These are phyloP conservation scores for Nasonia oneida DNA, from an alignment of 2,888 invertebrate genomes.

Conservation along the genomic window DNA sequence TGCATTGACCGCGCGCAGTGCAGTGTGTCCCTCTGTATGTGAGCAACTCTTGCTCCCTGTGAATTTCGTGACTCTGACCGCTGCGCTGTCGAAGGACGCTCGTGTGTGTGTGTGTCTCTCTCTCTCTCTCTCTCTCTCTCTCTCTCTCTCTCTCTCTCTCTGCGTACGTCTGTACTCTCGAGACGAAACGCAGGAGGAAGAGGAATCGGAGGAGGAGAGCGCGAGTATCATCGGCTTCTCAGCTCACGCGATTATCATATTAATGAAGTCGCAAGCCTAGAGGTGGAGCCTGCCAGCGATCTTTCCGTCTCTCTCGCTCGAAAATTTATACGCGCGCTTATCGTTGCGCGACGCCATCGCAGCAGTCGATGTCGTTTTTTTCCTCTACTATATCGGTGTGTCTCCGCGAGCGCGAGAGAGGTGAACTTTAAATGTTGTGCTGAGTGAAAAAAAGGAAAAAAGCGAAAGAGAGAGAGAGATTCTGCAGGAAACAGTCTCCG, in stretches of 20 bases:
- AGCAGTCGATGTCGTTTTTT: conserved; percentile 18
- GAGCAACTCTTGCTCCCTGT: background rate
- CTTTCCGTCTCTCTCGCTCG: conserved; percentile 30
- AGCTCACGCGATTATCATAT: conserved; percentile 70
- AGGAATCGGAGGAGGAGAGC: background rate
- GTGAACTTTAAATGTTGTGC: conserved; percentile 28
- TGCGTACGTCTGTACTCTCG: background rate
- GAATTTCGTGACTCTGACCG: background rate
- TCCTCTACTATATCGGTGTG: background rate
- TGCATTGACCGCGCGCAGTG: background rate
- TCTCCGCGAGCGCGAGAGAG: background rate
- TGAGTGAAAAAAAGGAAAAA: background rate
- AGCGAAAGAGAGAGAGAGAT: conserved; percentile 13
- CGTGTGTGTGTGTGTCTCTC: no score
- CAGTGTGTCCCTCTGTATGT: background rate
- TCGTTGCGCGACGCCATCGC: conserved; percentile 38
- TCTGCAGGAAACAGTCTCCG: conserved; percentile 15
- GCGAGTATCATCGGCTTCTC: conserved; percentile 31
- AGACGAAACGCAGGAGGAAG: background rate
- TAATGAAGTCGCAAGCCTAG: conserved; percentile 68
- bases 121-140: no score
- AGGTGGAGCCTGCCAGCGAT: conserved; percentile 59
- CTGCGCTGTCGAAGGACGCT: background rate
- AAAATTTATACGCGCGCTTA: conserved; percentile 49
- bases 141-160: no score